phyloP scores from a whole-genome alignment of 2,888 invertebrate genomes.

The Plebejus anna region DNA sequence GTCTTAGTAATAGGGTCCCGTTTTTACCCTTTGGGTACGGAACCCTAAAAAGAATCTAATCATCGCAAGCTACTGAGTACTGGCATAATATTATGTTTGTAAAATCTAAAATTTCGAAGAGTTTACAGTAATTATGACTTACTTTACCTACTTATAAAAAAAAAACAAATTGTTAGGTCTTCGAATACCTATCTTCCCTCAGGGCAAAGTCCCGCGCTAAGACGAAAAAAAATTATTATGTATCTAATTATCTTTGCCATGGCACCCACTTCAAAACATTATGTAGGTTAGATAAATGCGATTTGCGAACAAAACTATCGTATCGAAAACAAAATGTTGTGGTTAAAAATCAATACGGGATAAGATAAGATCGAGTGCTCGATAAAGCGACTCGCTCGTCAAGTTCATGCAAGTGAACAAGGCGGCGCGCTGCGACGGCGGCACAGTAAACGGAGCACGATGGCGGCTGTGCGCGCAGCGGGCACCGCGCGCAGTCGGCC shows the following conservation, averaged over 20 bases:
- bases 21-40: too few relatives aligned
- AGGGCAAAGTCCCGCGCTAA: too few relatives aligned
- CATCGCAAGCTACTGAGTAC: background rate
- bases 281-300: background rate
- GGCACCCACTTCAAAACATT: too few relatives aligned
- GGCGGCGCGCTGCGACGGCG: constrained; percentile 51
- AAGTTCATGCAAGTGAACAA: constrained; percentile 51
- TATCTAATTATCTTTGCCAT: too few relatives aligned
- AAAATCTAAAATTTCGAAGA: too few relatives aligned
- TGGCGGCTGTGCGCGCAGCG: constrained; percentile 69
- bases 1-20: too few relatives aligned
- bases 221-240: too few relatives aligned
- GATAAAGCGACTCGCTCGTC: constrained; percentile 31
- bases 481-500: constrained; percentile 70
- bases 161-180: too few relatives aligned
- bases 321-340: background rate
- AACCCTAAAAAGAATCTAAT: background rate
- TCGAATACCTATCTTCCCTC: too few relatives aligned
- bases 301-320: background rate
- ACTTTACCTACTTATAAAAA: too few relatives aligned
- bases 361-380: constrained; percentile 35
- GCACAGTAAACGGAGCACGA: constrained; percentile 76
- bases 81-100: background rate
- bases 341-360: constrained; percentile 21
- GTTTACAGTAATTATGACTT: too few relatives aligned